Conservation (phyloP, 53 echinoderm and acorn worm species). For the Astropecten irregularis region DNA sequence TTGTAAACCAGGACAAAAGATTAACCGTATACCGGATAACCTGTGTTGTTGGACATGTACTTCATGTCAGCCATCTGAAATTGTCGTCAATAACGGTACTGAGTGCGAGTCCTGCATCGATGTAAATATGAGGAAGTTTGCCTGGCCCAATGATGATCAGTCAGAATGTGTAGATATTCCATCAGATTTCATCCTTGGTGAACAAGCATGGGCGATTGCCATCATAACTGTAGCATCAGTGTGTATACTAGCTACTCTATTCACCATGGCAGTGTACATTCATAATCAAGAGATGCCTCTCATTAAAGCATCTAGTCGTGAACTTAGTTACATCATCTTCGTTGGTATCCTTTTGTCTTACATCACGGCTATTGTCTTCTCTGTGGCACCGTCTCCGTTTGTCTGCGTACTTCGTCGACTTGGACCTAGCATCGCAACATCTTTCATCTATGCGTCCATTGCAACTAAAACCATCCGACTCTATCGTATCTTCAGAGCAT, state of each 20-base stretch:
- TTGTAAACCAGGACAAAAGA: conserved; percentile 67
- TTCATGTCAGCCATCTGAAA: conserved; percentile 57
- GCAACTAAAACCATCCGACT: conserved; percentile 89
- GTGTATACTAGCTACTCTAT: conserved; percentile 59
- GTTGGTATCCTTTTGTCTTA: conserved; percentile 78
- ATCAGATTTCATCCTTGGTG: conserved; percentile 46
- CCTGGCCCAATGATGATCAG: conserved; percentile 72
- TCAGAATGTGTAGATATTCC: conserved; percentile 61
- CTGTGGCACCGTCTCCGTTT: conserved; percentile 47
- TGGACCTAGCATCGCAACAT: conserved; percentile 73
- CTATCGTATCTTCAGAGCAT: conserved; percentile 85
- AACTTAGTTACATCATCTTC: conserved; percentile 91
- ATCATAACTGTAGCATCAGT: conserved; percentile 61
- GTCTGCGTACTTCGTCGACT: conserved; percentile 73
- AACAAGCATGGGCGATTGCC: conserved; percentile 63
- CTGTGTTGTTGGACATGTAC: conserved; percentile 95
- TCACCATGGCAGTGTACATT: conserved; percentile 65
- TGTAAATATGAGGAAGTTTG: conserved; percentile 31
- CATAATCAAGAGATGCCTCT: conserved; percentile 81
- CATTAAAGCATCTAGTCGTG: conserved; percentile 91
- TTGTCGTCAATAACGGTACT: conserved; percentile 79
- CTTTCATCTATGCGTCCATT: conserved; percentile 87
- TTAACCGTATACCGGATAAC: conserved; percentile 69
- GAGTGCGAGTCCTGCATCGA: conserved; percentile 74
- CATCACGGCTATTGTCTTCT: conserved; percentile 64